Percentiles rank a stretch among this genome's conserved stretches.
Evolutionary conservation across 2,797 vertebrate species (phyloP).

Genomic region (Gymnothorax javanicus): DNA sequence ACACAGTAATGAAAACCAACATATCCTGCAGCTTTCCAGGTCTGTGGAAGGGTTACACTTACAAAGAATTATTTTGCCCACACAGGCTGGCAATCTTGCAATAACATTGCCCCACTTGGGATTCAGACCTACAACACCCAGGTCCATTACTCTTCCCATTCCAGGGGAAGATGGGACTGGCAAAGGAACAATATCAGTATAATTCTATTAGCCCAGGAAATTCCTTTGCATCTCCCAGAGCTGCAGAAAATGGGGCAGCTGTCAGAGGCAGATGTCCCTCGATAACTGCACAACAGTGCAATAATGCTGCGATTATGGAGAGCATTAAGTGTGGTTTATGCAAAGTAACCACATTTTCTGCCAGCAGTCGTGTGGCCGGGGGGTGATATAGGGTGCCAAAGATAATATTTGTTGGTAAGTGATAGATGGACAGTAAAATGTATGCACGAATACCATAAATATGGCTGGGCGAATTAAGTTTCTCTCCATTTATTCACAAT

Average conservation of each 20-base stretch:
- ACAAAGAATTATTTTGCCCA: no score
- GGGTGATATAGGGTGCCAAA: background rate
- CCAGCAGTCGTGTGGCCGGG: background rate
- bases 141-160: background rate
- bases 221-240: background rate
- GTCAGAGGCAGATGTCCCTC: constrained; percentile 17
- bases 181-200: background rate
- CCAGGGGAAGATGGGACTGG: background rate
- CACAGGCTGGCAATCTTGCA: background rate
- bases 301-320: background rate
- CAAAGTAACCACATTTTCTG: background rate
- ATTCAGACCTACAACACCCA: background rate
- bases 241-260: constrained; percentile 26
- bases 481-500: background rate
- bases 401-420: background rate
- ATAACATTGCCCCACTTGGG: background rate
- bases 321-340: background rate
- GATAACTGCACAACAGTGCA: constrained; percentile 12
- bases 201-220: background rate
- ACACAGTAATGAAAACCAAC: no score
- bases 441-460: background rate
- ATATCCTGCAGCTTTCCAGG: no score
- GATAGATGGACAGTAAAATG: background rate
- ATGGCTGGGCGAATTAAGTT: background rate
- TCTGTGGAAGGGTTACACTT: no score